phyloP scores from a whole-genome alignment of 2,797 vertebrate genomes.

The Hylomyscus alleni region DNA sequence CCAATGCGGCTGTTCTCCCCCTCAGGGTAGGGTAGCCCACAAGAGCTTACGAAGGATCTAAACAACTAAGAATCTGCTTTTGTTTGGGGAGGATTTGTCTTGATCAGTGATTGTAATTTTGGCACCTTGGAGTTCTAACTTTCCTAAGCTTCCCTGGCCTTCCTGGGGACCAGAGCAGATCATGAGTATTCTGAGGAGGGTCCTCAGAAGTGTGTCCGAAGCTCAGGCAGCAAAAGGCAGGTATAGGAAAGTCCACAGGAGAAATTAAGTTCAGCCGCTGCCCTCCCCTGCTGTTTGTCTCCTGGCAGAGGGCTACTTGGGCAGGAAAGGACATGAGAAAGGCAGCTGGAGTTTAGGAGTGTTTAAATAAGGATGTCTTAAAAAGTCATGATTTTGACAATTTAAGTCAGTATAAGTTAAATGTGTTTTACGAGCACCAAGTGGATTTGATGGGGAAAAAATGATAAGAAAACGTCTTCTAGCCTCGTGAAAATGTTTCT shows the following conservation, averaged over 20 bases:
- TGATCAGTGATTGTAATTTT: neutral
- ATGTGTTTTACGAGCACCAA: neutral
- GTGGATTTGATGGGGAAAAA: neutral
- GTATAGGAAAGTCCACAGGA: neutral
- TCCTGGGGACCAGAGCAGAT: neutral
- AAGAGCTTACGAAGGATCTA: neutral
- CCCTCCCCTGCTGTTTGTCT: neutral
- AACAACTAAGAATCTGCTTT: neutral
- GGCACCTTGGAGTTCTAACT: neutral
- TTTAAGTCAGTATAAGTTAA: neutral
- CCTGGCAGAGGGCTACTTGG: neutral
- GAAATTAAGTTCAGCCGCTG: neutral
- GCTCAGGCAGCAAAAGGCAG: too few species aligned
- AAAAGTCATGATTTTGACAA: neutral
- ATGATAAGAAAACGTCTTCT: neutral
- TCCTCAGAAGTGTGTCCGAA: neutral
- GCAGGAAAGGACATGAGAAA: neutral
- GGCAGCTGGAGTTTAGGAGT: neutral
- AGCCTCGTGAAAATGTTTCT: neutral
- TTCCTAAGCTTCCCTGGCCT: neutral
- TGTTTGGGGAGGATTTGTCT: neutral
- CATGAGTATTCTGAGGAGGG: neutral
- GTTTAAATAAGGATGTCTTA: neutral
- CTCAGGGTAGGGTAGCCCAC: accelerated
- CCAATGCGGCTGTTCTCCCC: neutral